Conservation (phyloP, 2,113 vertebrate genomes). For the mouse (Mus musculus) region GRCm39 chr6:133881501-133882000, state of each 20-base stretch:
- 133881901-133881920: not conserved
- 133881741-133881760: not conserved
- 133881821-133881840: not conserved
- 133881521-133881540: not conserved
- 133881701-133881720: not conserved
- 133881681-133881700: not conserved
- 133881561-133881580: not conserved
- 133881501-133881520: not conserved
- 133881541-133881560: not conserved
- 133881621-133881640: not conserved
- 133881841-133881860: not conserved
- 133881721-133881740: not conserved
- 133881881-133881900: not conserved
- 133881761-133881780: not conserved
- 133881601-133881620: conserved; percentile 15
- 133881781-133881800: not conserved
- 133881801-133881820: not conserved
- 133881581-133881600: no score
- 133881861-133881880: not conserved
- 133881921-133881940: not conserved
- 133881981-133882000: not conserved
- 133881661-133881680: not conserved
- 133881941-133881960: not conserved
- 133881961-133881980: not conserved
- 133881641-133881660: not conserved